Conservation (phyloP, 2,797 vertebrate genomes). For the Lepus townsendii region DNA sequence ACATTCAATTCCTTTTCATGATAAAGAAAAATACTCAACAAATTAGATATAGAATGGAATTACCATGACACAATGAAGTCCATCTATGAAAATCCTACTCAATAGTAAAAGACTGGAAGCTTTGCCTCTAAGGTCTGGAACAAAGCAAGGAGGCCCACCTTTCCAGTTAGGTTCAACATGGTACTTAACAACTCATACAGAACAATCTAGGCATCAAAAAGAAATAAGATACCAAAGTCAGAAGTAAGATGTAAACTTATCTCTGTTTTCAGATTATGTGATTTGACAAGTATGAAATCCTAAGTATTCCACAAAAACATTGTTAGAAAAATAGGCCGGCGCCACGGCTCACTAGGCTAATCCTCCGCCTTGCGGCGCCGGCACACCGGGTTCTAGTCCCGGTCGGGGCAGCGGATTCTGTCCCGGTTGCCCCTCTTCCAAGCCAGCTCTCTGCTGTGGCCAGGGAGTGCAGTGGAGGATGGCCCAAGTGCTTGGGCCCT, state of each 20-base stretch:
- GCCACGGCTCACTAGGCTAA: no score
- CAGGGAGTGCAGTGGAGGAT: no score
- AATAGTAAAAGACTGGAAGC: neutral
- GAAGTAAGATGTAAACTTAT: neutral
- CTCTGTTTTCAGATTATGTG: neutral
- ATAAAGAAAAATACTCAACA: neutral
- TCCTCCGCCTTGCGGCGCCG: no score
- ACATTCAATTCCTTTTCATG: neutral
- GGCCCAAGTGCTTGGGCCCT: no score
- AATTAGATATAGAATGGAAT: neutral
- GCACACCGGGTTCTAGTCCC: no score
- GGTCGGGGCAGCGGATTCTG: no score
- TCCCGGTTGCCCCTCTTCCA: no score
- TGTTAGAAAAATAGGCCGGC: neutral
- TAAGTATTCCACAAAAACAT: neutral
- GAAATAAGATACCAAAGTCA: neutral
- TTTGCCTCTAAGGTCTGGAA: neutral
- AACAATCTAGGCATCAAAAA: neutral
- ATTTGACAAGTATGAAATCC: neutral
- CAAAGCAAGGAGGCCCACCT: neutral
- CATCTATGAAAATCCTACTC: neutral
- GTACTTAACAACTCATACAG: neutral
- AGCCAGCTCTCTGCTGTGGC: no score
- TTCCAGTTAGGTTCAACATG: neutral
- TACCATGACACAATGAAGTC: neutral